Conservation (phyloP, 2,113 vertebrate species). For the Pelmatolapia mariae region DNA sequence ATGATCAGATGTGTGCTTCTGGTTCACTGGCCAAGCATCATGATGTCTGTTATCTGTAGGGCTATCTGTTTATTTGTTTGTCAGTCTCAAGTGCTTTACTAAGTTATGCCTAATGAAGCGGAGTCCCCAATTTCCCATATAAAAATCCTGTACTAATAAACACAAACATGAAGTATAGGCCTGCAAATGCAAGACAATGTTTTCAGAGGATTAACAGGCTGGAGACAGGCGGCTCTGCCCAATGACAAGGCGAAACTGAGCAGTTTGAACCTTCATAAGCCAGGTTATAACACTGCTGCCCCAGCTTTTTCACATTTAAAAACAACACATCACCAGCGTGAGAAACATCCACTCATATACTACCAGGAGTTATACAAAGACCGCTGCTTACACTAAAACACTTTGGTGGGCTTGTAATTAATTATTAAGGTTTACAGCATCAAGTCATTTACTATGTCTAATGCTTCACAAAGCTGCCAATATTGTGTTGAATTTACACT, state of each 20-base stretch:
- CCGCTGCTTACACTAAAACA: background rate
- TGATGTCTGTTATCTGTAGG: constrained; percentile 48
- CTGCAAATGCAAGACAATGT: constrained; percentile 45
- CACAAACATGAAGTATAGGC: constrained; percentile 44
- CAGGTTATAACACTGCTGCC: background rate
- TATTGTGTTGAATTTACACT: background rate
- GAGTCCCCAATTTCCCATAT: constrained; percentile 55
- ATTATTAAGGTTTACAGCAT: background rate
- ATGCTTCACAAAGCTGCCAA: background rate
- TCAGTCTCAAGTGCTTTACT: constrained; percentile 54
- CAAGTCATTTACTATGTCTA: background rate
- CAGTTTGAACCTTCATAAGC: constrained; percentile 27
- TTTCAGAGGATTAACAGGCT: constrained; percentile 56
- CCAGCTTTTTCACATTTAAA: background rate
- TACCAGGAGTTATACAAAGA: background rate
- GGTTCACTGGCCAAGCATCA: constrained; percentile 16
- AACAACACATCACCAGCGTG: constrained; percentile 16
- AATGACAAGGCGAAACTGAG: constrained; percentile 31
- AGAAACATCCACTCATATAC: constrained; percentile 19
- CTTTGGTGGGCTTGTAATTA: background rate
- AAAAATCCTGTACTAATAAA: constrained; percentile 61
- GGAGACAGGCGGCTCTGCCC: constrained; percentile 53
- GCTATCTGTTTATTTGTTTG: constrained; percentile 63
- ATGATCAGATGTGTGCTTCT: constrained; percentile 18
- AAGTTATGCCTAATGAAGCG: constrained; percentile 22